Percentiles rank a stretch among this genome's conserved stretches.
Evolutionary conservation across 2,113 vertebrate genomes (phyloP).

Genomic region (Quiscalus mexicanus): DNA sequence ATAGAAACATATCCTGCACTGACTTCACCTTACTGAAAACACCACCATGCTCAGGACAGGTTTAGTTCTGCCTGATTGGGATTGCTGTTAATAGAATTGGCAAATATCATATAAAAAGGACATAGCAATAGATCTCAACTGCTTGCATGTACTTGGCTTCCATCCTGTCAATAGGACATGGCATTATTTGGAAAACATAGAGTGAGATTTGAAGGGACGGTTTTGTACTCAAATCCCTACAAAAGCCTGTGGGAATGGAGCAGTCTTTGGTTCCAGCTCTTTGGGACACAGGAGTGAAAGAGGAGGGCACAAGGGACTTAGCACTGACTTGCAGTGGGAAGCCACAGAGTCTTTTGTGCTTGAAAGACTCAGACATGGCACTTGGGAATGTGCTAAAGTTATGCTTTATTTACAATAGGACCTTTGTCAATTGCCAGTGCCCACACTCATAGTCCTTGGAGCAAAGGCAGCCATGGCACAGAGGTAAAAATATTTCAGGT

Average conservation of each 20-base stretch:
- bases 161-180: neutral
- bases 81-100: slow-evolving; percentile 3
- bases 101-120: neutral
- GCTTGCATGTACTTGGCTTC: neutral
- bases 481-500: neutral
- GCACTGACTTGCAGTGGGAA: neutral
- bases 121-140: neutral
- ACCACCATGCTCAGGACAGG: neutral
- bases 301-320: neutral
- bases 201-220: neutral
- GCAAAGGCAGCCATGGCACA: neutral
- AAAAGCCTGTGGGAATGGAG: neutral
- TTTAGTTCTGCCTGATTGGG: neutral
- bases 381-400: neutral
- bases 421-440: neutral
- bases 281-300: neutral
- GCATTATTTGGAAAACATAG: neutral
- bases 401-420: neutral
- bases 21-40: neutral
- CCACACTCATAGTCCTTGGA: neutral
- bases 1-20: neutral
- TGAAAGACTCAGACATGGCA: neutral
- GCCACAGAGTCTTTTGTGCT: neutral
- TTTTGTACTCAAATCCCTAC: neutral
- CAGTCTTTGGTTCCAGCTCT: neutral